These are phyloP conservation scores for Cottoperca gobio DNA, from an alignment of 2,797 vertebrate species.

Conservation along the genomic window DNA sequence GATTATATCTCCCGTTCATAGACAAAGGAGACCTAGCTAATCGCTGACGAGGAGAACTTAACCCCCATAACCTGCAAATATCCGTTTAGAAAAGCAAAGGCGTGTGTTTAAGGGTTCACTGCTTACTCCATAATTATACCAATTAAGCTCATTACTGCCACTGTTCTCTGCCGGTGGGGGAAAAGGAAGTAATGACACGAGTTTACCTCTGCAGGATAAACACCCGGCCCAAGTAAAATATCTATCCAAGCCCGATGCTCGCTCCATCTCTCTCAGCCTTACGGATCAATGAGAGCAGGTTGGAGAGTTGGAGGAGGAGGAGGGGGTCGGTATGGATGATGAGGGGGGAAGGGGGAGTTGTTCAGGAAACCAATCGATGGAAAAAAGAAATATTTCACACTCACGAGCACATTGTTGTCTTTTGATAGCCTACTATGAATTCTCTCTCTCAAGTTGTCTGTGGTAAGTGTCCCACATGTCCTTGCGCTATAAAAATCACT, in stretches of 20 bases:
- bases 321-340: conserved; percentile 17
- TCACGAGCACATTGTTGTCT: conserved; percentile 43
- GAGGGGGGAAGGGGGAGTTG: conserved; percentile 26
- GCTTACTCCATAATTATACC: conserved; percentile 72
- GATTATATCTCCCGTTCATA: conserved; percentile 31
- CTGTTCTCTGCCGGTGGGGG: conserved; percentile 65
- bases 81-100: conserved; percentile 65
- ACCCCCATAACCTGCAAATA: conserved; percentile 68
- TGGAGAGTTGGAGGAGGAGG: conserved; percentile 33
- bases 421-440: conserved; percentile 56
- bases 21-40: conserved; percentile 44
- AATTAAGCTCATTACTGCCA: conserved; percentile 77
- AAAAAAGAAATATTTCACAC: conserved; percentile 75
- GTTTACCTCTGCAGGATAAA: conserved; percentile 70
- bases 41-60: conserved; percentile 47
- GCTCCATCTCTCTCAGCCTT: conserved; percentile 18
- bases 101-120: conserved; percentile 62
- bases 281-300: conserved; percentile 43
- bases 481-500: conserved; percentile 27
- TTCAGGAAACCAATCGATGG: conserved; percentile 66
- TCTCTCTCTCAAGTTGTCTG: conserved; percentile 6
- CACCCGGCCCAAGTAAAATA: conserved; percentile 48
- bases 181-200: conserved; percentile 61
- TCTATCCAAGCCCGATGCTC: conserved; percentile 20
- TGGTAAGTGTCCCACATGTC: conserved; percentile 2